phyloP scores from a whole-genome alignment of 2,113 vertebrate genomes.

The Oryzias javanicus region DNA sequence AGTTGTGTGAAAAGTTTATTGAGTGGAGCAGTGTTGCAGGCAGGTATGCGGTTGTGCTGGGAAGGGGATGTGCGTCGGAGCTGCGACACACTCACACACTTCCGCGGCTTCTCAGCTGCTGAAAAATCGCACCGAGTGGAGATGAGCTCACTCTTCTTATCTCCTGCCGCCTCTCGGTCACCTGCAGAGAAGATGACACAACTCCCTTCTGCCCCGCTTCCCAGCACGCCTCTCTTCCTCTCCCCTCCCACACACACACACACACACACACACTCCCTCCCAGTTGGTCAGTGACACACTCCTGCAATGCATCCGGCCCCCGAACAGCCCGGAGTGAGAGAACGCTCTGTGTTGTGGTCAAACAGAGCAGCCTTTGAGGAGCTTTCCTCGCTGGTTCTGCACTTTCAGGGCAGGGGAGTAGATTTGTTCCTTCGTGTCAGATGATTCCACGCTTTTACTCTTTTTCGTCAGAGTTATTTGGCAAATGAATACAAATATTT shows the following conservation, averaged over 20 bases:
- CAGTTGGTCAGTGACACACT: conserved; percentile 11
- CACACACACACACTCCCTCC: neutral
- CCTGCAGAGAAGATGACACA: conserved; percentile 40
- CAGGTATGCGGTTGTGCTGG: neutral
- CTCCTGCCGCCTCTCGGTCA: conserved; percentile 20
- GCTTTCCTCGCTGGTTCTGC: conserved; percentile 6
- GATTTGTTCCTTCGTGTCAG: conserved; percentile 16
- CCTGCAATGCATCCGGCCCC: conserved; percentile 2
- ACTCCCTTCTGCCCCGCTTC: neutral
- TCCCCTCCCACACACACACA: neutral
- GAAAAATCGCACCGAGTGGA: conserved; percentile 15
- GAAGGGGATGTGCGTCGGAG: neutral
- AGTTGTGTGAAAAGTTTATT: conserved; percentile 21
- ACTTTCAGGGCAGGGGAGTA: conserved; percentile 22
- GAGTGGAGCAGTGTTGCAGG: neutral
- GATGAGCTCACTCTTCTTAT: conserved; percentile 40
- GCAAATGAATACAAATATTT: too few relatives aligned
- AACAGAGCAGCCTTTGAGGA: conserved; percentile 13
- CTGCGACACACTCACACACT: conserved; percentile 14
- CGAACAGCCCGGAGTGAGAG: conserved; percentile 18
- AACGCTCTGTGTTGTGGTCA: conserved; percentile 35
- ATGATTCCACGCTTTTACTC: too few relatives aligned
- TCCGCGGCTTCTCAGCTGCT: conserved; percentile 21
- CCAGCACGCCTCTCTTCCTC: neutral
- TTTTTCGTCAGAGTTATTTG: too few relatives aligned